Base-by-base conservation (phyloP, 2,113 vertebrate species). In the Xiphophorus hellerii region DNA sequence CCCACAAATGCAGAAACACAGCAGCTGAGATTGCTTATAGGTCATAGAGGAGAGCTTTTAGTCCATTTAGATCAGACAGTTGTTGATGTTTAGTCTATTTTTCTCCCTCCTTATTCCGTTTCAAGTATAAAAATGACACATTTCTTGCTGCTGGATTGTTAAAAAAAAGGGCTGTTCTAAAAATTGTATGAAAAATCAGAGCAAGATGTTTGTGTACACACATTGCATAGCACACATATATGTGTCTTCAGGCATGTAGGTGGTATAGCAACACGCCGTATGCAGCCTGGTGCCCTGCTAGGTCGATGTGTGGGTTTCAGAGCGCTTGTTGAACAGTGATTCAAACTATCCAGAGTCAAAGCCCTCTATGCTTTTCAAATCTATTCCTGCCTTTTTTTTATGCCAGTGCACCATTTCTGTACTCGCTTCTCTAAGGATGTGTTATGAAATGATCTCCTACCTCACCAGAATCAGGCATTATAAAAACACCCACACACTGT, bases 381-480 rank as follows among this genome's bases (percentile, higher is more conserved):
- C 89, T 80, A 87, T 88, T 77, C 75, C 86, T 88, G 63, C 78
- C 75, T 37, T 37, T 81, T 84, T 89, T 89, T 84, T 54, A 76
- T 83, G 75, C 77, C 85, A 84, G 72, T 79, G 68, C 71, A 61
- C 71, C 64, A 76, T 87, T 85, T 92, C 87, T 83, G 65, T 85
- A 77, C 85, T 87, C 51, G 79, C 84, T 88, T 86, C 93, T 93
- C 89, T 81, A 92, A 95, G 92, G 92, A 94, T 88, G 84, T 83
- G 92, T 95, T 94, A 94, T 89, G 86, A 94, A 94, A 94, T 90
- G 88, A 92, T 92, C 88, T 92, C 88, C 89, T 90, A 85, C 86
- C 89, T 90, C 91, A 81, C 87, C 77, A 87, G 90, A 91, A 85
- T 78, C 74, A 88, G 79, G 84, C 83, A 85, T 87, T 81, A 88